Percentiles rank a stretch among this genome's conserved stretches.
Conservation (phyloP, 1,140 invertebrate species). For the honey bee (Apis mellifera) region DNA sequence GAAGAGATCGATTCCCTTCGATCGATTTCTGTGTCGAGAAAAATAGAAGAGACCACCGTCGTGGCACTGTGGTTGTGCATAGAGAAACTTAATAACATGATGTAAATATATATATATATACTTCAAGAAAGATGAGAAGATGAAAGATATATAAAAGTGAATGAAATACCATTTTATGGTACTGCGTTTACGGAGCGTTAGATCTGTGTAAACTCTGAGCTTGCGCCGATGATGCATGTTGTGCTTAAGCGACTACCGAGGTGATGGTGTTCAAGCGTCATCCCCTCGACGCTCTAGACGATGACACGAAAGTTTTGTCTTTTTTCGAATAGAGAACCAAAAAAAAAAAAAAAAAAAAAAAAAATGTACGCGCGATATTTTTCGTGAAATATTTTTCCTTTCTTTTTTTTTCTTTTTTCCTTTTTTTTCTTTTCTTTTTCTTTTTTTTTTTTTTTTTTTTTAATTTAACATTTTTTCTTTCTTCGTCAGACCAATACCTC, state of each 20-base stretch:
- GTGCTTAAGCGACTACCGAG: conserved; percentile 80
- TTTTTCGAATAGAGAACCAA: conserved; percentile 64
- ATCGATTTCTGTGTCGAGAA: background rate
- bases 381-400: conserved; percentile 23
- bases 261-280: conserved; percentile 75
- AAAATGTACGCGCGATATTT: conserved; percentile 4
- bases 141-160: background rate
- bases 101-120: too few species aligned
- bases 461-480: background rate
- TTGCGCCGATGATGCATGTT: conserved; percentile 82
- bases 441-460: conserved; percentile 48
- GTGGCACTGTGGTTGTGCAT: too few species aligned
- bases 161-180: conserved; percentile 26
- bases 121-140: background rate
- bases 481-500: conserved; percentile 56
- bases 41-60: background rate
- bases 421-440: conserved; percentile 34
- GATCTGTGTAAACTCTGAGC: conserved; percentile 76
- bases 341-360: conserved; percentile 41
- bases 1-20: background rate
- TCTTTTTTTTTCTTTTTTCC: conserved; percentile 52
- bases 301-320: conserved; percentile 65
- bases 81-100: background rate
- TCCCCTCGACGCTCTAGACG: conserved; percentile 71
- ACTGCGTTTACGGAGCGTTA: conserved; percentile 63